Evolutionary conservation across 2,888 invertebrate species (phyloP), one percentile per base, ranked within the genome.

Genomic region (Bursaphelenchus okinawaensis): DNA sequence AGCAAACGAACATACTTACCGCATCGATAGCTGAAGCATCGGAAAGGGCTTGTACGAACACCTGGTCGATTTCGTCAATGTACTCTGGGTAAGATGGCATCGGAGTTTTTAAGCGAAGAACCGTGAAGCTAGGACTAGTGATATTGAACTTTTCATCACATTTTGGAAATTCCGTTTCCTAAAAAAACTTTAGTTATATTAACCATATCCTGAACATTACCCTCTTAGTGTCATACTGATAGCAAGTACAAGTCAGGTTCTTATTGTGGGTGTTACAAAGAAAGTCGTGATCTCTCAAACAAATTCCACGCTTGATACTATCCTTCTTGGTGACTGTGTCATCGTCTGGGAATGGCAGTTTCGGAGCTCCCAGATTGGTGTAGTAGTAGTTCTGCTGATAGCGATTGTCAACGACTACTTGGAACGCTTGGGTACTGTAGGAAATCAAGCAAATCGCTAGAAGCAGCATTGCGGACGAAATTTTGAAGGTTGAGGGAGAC

Each of bases 121-220:
- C 29, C 8, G 16, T 22, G 16, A 24, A n/a, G 9, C 16, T 12
- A 9, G 60, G 51, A 27, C 40, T 40, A 12, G 16, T 23, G n/a
- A 59, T 8, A 12, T 27, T 8, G 52, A 59, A 20, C 19, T 40
- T 27, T n/a, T 51, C 20, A 50, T 59, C 60, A 27, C 60, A 59
- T 22, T 22, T 59, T 19, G 24, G 4, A 7, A 19, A 59, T 6
- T 59, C 19, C 20, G 40, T n/a, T 20, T 16, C 12, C 60, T 59
- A 6, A 26, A 59, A 52, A 52, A 52, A 52, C n/a, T 52, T 26
- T 31, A 12, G 28, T 57, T 57, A 27, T 3, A 16, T 28, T 57
- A 57, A 57, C 59, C 28, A 12, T 2, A 23, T 16, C 3, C 16
- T 3, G 23, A 19, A 23, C 1, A 20, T 59, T 29, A 59, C 60